A percentile compares a stretch with the other conserved stretches of the same genome.
These are phyloP conservation scores for Blera fallax DNA, from an alignment of 2,888 invertebrate species.

Conservation along the genomic window DNA sequence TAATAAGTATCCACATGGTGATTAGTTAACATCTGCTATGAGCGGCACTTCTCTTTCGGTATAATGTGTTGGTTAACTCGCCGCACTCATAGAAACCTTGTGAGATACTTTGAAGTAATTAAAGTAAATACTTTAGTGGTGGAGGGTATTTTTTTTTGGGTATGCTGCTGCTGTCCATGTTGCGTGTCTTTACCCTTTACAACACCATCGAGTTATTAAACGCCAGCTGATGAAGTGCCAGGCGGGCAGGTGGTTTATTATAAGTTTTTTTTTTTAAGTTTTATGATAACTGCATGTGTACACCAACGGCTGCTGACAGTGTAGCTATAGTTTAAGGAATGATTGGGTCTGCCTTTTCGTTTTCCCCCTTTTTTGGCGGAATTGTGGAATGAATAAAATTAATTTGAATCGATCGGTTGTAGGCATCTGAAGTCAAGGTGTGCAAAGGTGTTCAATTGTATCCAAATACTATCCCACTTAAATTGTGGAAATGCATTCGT, in stretches of 20 bases:
- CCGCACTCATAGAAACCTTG: background rate
- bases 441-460: conserved; percentile 28
- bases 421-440: conserved; percentile 27
- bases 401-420: conserved; percentile 49
- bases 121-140: conserved; percentile 5
- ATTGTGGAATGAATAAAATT: conserved; percentile 37
- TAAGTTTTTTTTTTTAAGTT: conserved; percentile 59
- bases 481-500: no score
- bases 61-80: background rate
- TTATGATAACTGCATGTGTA: conserved; percentile 29
- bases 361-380: background rate
- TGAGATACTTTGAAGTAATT: background rate
- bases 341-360: background rate
- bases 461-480: background rate
- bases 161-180: background rate
- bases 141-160: conserved; percentile 1
- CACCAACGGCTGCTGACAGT: conserved; percentile 7
- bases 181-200: background rate
- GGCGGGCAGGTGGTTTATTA: conserved; percentile 65
- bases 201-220: conserved; percentile 34
- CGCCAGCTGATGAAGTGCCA: conserved; percentile 61
- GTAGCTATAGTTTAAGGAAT: background rate
- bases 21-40: conserved; percentile 42
- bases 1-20: conserved; percentile 11
- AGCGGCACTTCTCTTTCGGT: background rate